Percentiles rank a stretch among this genome's conserved stretches.
These are phyloP conservation scores for Procambarus clarkii DNA, from an alignment of 1,140 invertebrate genomes.

Conservation along the genomic window DNA sequence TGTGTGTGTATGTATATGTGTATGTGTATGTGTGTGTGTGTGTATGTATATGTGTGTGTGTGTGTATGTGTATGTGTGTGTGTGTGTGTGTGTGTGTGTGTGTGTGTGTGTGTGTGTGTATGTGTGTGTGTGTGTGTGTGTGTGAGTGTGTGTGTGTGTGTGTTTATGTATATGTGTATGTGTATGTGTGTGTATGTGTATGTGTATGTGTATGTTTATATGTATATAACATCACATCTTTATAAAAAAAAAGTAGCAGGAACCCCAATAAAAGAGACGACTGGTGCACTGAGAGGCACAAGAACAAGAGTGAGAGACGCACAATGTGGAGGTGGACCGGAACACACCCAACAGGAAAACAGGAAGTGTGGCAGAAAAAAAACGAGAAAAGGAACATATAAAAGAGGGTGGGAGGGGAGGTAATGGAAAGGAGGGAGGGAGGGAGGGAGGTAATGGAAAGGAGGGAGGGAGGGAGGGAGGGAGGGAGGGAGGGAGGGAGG, in stretches of 20 bases:
- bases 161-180: constrained; percentile 24
- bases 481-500: too few species aligned
- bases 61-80: too few species aligned
- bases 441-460: too few species aligned
- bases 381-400: neutral
- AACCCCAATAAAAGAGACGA: neutral
- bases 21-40: constrained; percentile 42
- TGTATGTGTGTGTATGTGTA: constrained; percentile 23
- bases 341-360: too few species aligned
- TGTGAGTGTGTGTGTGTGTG: constrained; percentile 9
- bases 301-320: too few species aligned
- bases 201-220: neutral
- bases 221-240: too few species aligned
- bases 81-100: too few species aligned
- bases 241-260: neutral
- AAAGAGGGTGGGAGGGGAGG: neutral
- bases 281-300: neutral
- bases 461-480: too few species aligned
- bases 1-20: constrained; percentile 34
- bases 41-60: constrained; percentile 26
- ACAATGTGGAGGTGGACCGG: too few species aligned
- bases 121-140: constrained; percentile 8
- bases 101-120: constrained; percentile 12
- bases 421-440: too few species aligned
- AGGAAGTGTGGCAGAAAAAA: neutral